These are phyloP conservation scores for Drosophila cyrtoloma DNA, from an alignment of 2,888 invertebrate species.

Conservation along the genomic window DNA sequence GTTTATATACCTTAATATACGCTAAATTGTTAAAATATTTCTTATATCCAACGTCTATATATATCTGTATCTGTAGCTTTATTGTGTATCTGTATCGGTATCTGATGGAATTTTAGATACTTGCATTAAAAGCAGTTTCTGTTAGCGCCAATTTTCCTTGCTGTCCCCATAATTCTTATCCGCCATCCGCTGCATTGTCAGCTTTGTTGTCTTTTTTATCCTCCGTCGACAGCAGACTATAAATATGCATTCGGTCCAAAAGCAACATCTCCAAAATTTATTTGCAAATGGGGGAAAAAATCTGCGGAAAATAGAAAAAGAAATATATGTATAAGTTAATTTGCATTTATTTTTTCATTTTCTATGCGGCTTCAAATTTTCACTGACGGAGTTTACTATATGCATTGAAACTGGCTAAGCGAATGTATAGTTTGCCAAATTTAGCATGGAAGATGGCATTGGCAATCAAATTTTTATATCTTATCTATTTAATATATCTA, in stretches of 20 bases:
- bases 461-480: background rate
- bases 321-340: background rate
- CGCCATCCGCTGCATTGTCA: slow-evolving; percentile 8
- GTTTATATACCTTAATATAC: background rate
- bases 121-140: slow-evolving; percentile 31
- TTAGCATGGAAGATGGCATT: background rate
- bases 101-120: slow-evolving; percentile 15
- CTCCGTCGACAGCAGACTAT: slow-evolving; percentile 23
- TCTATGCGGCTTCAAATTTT: background rate
- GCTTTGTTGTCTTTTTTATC: slow-evolving; percentile 17
- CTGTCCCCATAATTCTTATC: background rate
- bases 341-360: background rate
- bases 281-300: background rate
- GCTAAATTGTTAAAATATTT: background rate
- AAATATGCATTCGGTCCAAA: slow-evolving; percentile 34
- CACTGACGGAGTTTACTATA: background rate
- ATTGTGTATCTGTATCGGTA: background rate
- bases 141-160: slow-evolving; percentile 19
- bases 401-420: background rate
- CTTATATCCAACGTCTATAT: slow-evolving; percentile 1
- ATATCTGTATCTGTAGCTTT: background rate
- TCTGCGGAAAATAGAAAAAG: background rate
- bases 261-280: background rate
- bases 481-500: background rate
- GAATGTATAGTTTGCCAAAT: background rate